These are phyloP conservation scores for Tipula unca DNA, from an alignment of 2,888 invertebrate species.

Conservation along the genomic window DNA sequence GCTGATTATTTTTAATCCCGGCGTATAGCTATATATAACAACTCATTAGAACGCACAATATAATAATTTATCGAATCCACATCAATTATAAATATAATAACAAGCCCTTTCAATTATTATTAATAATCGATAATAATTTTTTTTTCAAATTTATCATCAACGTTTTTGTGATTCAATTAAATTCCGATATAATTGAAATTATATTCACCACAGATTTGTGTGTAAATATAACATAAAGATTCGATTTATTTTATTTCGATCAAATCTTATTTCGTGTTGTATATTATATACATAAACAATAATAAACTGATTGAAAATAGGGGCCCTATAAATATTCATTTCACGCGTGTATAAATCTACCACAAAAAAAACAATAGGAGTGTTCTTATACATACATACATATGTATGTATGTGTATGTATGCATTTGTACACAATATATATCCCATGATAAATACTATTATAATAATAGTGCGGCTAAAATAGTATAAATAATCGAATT, in stretches of 20 bases:
- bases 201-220: background rate
- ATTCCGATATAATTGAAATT: background rate
- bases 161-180: background rate
- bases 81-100: background rate
- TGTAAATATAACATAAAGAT: background rate
- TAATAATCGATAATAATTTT: background rate
- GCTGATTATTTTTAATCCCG: background rate
- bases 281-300: background rate
- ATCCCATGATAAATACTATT: background rate
- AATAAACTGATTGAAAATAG: background rate
- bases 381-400: too few species aligned
- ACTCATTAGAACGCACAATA: background rate
- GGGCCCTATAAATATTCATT: background rate
- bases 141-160: background rate
- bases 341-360: background rate
- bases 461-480: background rate
- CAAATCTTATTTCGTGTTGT: too few species aligned
- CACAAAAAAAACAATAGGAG: background rate
- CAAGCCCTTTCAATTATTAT: background rate
- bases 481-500: background rate
- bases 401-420: too few species aligned
- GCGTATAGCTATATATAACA: background rate
- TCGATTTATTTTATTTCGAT: background rate
- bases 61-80: background rate
- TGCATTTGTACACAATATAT: too few species aligned